Conservation (phyloP, 2,113 vertebrate genomes). For the Oxyura jamaicensis region DNA sequence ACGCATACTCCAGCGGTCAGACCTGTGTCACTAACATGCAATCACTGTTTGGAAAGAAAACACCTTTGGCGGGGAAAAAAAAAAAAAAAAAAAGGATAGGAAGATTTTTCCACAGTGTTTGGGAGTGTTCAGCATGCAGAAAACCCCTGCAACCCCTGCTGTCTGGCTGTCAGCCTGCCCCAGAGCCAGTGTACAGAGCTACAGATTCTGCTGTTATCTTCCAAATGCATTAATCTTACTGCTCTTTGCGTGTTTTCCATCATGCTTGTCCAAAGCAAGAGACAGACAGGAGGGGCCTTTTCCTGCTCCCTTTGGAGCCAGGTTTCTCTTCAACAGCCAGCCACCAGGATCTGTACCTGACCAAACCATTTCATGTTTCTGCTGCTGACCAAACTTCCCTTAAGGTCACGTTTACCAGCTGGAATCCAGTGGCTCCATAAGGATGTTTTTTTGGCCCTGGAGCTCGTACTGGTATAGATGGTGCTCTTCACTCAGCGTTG, state of each 20-base stretch:
- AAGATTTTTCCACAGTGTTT: neutral
- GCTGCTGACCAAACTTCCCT: neutral
- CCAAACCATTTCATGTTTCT: neutral
- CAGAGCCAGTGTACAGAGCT: neutral
- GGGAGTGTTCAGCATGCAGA: neutral
- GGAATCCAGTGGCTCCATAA: neutral
- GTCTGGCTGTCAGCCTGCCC: neutral
- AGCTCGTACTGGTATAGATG: neutral
- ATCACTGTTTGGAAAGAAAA: neutral
- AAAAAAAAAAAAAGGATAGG: neutral
- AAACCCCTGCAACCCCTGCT: neutral
- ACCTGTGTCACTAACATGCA: fast-evolving
- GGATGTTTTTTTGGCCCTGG: neutral
- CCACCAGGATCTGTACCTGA: neutral
- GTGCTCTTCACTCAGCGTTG: neutral
- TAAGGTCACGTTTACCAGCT: neutral
- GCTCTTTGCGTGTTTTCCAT: neutral
- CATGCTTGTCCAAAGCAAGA: neutral
- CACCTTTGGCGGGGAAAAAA: neutral
- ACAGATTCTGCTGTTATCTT: neutral
- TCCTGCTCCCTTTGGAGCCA: neutral
- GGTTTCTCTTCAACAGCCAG: neutral
- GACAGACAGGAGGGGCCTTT: neutral
- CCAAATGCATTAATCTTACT: neutral
- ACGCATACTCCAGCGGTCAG: neutral